Conservation (phyloP, 2,113 vertebrate genomes). For the Epinephelus cyanopodus region DNA sequence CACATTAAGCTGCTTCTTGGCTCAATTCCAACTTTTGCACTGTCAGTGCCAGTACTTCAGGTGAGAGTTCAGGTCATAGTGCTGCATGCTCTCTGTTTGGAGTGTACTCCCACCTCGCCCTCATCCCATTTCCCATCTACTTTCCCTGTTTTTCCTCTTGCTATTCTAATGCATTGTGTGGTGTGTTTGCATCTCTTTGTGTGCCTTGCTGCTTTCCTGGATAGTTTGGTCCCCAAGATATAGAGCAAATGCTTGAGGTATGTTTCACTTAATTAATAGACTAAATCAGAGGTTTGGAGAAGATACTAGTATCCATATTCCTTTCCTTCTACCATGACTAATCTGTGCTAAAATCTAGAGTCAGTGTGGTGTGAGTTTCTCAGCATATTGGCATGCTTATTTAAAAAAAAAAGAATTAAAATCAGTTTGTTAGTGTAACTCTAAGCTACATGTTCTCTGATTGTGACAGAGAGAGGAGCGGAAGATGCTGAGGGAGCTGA, state of each 20-base stretch:
- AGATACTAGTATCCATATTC: not conserved
- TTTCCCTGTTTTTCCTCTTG: not conserved
- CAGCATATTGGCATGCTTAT: constrained; percentile 12
- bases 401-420: not conserved
- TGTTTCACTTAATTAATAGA: constrained; percentile 70
- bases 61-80: constrained; percentile 83
- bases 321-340: constrained; percentile 24
- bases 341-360: constrained; percentile 6
- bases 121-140: constrained; percentile 37
- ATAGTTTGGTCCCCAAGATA: constrained; percentile 86
- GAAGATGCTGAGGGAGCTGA: constrained; percentile 90
- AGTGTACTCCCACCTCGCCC: constrained; percentile 33
- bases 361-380: constrained; percentile 14
- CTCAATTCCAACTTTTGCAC: constrained; percentile 90
- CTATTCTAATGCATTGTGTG: constrained; percentile 73
- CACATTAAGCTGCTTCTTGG: constrained; percentile 88
- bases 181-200: constrained; percentile 80
- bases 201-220: constrained; percentile 81
- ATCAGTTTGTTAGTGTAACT: constrained; percentile 6
- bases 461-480: constrained; percentile 91
- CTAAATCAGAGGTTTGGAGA: constrained; percentile 10
- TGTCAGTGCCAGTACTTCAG: constrained; percentile 90
- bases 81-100: constrained; percentile 67
- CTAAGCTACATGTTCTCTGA: constrained; percentile 32
- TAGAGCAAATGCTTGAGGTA: constrained; percentile 87